Base-by-base conservation (phyloP, 2,113 vertebrate species). In the Eurypyga helias region DNA sequence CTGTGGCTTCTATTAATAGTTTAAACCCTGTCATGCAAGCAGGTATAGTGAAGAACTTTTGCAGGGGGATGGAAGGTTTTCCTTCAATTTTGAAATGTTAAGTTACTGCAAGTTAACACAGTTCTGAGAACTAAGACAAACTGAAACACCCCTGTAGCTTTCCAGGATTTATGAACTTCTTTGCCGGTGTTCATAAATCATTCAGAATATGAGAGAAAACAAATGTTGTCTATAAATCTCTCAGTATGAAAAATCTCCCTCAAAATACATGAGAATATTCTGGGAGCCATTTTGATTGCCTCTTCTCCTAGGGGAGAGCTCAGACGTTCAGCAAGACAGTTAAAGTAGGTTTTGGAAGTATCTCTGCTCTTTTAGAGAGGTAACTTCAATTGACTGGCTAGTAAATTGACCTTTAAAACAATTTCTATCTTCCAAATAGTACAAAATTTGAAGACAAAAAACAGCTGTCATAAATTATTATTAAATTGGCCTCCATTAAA, bases 371-470 rank as follows among this genome's bases (percentile, higher is more conserved):
- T 91, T 96, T 57, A 69, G 26, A 83, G 38, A 76, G 36, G 21
- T 75, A 88, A 66, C 20, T 6, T 93, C 58, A 83, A 41, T 34
- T 95, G 80, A 20, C 70, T 43, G 92, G 23, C 82, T 21, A 58
- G 38, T 60, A 70, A 87, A 87, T 36, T 21, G 83, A 52, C 9
- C 11, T 83, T 79, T 66, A 90, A 96, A 92, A 65, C 26, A 76
- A 55, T 66, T 91, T 87, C 49, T 75, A 20, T 77, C 52, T 87
- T 89, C 49, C 66, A 72, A 72, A 58, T 61, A 48, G 33, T 58
- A 55, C 29, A 85, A 3, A 85, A 77, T 83, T 77, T 60, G 19
- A 80, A 96, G 78, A 96, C 23, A 87, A 95, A 87, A 95, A 87
- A 34, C 29, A 95, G 12, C 26, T 83, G 38, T 79, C 48, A 55